Conservation (phyloP, 2,113 vertebrate genomes). For the Lepus americanus region DNA sequence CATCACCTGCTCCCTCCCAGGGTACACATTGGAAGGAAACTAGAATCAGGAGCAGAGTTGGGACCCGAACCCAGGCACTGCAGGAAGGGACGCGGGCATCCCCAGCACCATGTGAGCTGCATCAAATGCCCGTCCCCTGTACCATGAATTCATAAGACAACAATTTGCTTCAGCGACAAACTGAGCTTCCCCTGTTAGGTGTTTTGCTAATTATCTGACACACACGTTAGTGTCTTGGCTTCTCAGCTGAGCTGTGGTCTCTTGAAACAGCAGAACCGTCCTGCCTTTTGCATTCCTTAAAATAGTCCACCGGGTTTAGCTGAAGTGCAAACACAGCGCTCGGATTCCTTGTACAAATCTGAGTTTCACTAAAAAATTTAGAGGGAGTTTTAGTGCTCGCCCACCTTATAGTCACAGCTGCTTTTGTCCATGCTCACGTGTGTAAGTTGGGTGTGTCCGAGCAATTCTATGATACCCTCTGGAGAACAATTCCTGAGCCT, state of each 20-base stretch:
- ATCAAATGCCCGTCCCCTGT: no score
- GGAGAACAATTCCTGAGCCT: neutral
- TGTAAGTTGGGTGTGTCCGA: neutral
- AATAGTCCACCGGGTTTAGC: slow-evolving; percentile 51
- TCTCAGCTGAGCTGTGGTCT: neutral
- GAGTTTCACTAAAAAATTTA: neutral
- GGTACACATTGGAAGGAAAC: no score
- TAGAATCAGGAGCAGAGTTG: no score
- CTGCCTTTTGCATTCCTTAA: neutral
- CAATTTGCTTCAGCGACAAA: neutral
- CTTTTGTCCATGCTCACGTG: neutral
- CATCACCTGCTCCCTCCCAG: no score
- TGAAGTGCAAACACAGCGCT: neutral
- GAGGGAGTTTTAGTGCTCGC: neutral
- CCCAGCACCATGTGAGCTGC: no score
- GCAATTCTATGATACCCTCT: neutral
- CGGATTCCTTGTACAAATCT: slow-evolving; percentile 52
- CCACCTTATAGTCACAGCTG: neutral
- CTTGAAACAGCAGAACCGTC: slow-evolving; percentile 6
- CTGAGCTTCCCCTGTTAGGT: neutral
- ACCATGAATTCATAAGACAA: neutral
- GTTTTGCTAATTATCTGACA: neutral
- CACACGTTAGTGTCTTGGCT: neutral
- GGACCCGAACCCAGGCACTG: no score
- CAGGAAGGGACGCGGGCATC: no score